These are phyloP conservation scores for Epizoanthus ramosus DNA, from an alignment of 92 coral and sea anemone species.

Conservation along the genomic window DNA sequence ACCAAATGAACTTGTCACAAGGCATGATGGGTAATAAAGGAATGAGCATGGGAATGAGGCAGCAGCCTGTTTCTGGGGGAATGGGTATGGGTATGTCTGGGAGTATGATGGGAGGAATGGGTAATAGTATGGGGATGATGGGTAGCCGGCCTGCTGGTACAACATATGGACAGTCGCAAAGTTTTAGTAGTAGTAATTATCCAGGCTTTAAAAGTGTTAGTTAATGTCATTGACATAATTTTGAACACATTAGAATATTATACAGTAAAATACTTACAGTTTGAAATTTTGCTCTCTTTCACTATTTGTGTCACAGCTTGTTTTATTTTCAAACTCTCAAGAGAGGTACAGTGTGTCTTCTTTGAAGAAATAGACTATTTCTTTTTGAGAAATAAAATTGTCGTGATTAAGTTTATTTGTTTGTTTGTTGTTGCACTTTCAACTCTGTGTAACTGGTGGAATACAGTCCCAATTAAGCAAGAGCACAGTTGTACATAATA, in stretches of 20 bases:
- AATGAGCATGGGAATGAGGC: slow-evolving; percentile 67
- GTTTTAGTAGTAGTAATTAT: slow-evolving; percentile 66
- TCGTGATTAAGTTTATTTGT: no score
- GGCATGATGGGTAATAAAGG: slow-evolving; percentile 52
- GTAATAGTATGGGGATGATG: slow-evolving; percentile 39
- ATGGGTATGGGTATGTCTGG: slow-evolving; percentile 56
- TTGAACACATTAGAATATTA: background rate
- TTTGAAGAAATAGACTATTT: no score
- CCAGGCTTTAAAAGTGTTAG: slow-evolving; percentile 81
- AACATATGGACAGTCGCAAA: slow-evolving; percentile 67
- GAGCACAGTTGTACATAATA: background rate
- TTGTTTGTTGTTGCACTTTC: no score
- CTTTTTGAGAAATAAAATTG: no score
- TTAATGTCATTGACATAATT: slow-evolving; percentile 37
- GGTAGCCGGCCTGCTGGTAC: slow-evolving; percentile 58
- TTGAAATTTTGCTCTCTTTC: background rate
- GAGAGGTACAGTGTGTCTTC: background rate
- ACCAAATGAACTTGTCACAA: slow-evolving; percentile 69
- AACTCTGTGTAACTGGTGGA: no score
- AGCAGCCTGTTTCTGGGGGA: slow-evolving; percentile 52
- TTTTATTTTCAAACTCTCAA: background rate
- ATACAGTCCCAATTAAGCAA: background rate
- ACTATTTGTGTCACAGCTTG: background rate
- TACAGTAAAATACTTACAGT: background rate
- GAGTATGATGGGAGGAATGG: slow-evolving; percentile 39